Evolutionary conservation across 2,888 invertebrate genomes (phyloP), one percentile per base, ranked within the genome.

Genomic region (Lasioglossum vierecki): DNA sequence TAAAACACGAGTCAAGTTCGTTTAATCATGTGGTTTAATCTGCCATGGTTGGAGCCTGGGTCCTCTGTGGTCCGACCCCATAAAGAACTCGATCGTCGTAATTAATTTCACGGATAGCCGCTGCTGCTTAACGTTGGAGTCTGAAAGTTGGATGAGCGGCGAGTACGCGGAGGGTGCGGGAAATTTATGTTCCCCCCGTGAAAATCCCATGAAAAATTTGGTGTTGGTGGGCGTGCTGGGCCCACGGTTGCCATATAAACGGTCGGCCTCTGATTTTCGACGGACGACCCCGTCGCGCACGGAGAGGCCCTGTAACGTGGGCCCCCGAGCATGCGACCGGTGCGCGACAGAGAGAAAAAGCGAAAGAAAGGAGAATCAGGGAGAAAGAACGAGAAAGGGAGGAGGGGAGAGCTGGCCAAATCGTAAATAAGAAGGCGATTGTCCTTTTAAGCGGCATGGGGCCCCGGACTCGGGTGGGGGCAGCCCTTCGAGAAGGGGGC

Each of bases 401-500:
- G 81, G 85, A 76, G 84, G 84, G 70, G 85, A 76, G 84, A 85
- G 72, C 86, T 79, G 91, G 88, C 92, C 92, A 89, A 93, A 94
- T 93, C 93, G 93, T 94, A 94, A 94, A 94, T 94, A 94, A 93
- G 93, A 90, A 91, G 92, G 89, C 91, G 93, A 94, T 93, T 93
- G 93, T 94, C 93, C 93, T 93, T 94, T 94, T 94, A 93, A 92
- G 93, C 93, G 93, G 92, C 89, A 87, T 84, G 88, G 86, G 85
- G 83, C 86, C 72, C 76, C 81, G 60, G 46, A 26, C 26, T 22
- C 78, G 73, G 81, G 87, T 87, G 85, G 87, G 82, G 76, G 79
- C 53, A 80, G 76, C 84, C 78, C 84, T 80, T 83, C 82, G 83
- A 81, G 85, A 86, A 88, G 84, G 84, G 82, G 80, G 85, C 76